Conservation (phyloP, 2,797 vertebrate genomes). For the Hybognathus amarus region DNA sequence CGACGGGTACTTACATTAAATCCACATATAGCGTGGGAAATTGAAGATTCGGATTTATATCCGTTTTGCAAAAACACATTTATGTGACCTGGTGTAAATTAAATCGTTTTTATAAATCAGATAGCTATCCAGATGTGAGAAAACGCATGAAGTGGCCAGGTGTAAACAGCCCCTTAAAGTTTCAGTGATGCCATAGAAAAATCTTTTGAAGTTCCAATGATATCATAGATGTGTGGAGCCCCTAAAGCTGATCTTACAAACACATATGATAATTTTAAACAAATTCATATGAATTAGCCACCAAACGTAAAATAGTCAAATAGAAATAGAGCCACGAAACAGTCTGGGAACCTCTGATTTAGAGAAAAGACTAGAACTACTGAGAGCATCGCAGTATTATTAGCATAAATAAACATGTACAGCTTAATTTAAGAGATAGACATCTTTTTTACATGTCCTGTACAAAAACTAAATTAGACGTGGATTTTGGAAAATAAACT, state of each 20-base stretch:
- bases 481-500: not conserved
- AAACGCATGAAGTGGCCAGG: too few species aligned
- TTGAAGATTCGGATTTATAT: too few species aligned
- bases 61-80: too few species aligned
- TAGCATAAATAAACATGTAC: not conserved
- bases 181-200: not conserved
- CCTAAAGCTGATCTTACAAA: not conserved
- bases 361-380: not conserved
- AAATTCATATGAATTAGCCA: not conserved
- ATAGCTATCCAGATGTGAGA: too few species aligned
- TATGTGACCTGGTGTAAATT: too few species aligned
- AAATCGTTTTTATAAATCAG: too few species aligned
- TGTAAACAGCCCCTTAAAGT: not conserved
- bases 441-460: not conserved
- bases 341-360: not conserved
- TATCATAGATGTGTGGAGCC: not conserved
- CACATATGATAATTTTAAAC: not conserved
- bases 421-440: not conserved
- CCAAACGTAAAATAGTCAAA: not conserved
- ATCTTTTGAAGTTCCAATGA: not conserved
- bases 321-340: not conserved
- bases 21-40: too few species aligned
- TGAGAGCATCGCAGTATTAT: not conserved
- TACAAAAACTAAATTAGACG: not conserved
- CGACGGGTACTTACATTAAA: too few species aligned